Conservation (phyloP, 2,113 vertebrate genomes). For the Passer montanus region DNA sequence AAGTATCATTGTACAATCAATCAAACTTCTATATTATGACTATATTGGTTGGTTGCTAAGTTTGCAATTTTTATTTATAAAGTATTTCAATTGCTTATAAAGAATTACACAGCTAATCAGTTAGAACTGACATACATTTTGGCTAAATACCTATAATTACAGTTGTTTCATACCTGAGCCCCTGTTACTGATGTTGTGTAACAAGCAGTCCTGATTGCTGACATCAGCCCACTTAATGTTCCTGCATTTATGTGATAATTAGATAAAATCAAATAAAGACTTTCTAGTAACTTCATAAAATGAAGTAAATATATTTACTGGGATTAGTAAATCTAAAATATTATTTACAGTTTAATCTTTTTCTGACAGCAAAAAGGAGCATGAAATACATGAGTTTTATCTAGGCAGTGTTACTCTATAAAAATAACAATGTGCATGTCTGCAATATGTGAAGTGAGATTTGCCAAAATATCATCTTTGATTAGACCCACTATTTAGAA, state of each 20-base stretch:
- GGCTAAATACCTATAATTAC: constrained; percentile 79
- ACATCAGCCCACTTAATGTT: constrained; percentile 71
- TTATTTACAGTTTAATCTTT: constrained; percentile 26
- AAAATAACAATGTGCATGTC: neutral
- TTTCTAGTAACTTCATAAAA: constrained; percentile 63
- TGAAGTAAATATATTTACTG: constrained; percentile 18
- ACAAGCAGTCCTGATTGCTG: constrained; percentile 77
- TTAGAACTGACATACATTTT: constrained; percentile 73
- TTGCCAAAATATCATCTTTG: neutral
- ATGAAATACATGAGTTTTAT: neutral
- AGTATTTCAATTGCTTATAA: constrained; percentile 73
- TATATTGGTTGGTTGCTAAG: constrained; percentile 62
- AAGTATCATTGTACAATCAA: neutral
- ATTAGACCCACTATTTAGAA: neutral
- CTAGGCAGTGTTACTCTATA: neutral
- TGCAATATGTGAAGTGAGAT: neutral
- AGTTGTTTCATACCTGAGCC: constrained; percentile 77
- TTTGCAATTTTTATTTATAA: constrained; percentile 68
- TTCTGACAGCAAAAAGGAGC: neutral
- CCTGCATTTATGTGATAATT: constrained; percentile 68
- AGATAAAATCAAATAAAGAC: constrained; percentile 75
- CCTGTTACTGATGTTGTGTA: constrained; percentile 75
- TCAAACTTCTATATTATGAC: neutral
- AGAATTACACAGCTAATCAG: constrained; percentile 70
- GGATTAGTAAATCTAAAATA: constrained; percentile 13